Evolutionary conservation across 2,888 invertebrate genomes (phyloP).

Genomic region (Sericinus montela): DNA sequence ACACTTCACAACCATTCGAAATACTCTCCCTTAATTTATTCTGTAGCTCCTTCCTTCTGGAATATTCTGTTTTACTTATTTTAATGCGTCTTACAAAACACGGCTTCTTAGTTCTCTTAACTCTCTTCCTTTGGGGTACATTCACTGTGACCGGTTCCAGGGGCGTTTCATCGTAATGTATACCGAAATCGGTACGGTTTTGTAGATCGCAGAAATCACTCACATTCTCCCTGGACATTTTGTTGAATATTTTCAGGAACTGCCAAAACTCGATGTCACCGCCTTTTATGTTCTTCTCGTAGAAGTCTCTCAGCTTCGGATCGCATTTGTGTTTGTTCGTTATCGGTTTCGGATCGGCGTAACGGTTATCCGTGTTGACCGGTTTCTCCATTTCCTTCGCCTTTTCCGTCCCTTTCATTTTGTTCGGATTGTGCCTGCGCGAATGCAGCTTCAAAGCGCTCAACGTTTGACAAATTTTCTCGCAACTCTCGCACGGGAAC

Average conservation of each 20-base stretch:
- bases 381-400: neutral
- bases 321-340: conserved; percentile 58
- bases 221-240: conserved; percentile 51
- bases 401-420: conserved; percentile 23
- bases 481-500: conserved; percentile 55
- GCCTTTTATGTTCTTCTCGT: conserved; percentile 53
- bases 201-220: conserved; percentile 53
- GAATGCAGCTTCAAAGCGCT: conserved; percentile 52
- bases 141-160: neutral
- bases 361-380: conserved; percentile 29
- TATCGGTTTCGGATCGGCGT: conserved; percentile 48
- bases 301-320: conserved; percentile 50
- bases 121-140: neutral
- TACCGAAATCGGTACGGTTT: conserved; percentile 45
- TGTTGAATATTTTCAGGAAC: conserved; percentile 63
- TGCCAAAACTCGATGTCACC: conserved; percentile 66
- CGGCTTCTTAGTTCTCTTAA: neutral
- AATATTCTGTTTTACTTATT: conserved; percentile 1
- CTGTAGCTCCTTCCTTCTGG: neutral
- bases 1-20: neutral
- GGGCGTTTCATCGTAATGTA: conserved; percentile 27
- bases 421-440: conserved; percentile 49
- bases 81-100: neutral
- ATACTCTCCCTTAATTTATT: conserved; percentile 24
- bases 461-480: conserved; percentile 53